A percentile compares a stretch with the other conserved stretches of the same genome.
These are phyloP conservation scores for Leucoma salicis DNA, from an alignment of 2,888 invertebrate genomes.

Conservation along the genomic window DNA sequence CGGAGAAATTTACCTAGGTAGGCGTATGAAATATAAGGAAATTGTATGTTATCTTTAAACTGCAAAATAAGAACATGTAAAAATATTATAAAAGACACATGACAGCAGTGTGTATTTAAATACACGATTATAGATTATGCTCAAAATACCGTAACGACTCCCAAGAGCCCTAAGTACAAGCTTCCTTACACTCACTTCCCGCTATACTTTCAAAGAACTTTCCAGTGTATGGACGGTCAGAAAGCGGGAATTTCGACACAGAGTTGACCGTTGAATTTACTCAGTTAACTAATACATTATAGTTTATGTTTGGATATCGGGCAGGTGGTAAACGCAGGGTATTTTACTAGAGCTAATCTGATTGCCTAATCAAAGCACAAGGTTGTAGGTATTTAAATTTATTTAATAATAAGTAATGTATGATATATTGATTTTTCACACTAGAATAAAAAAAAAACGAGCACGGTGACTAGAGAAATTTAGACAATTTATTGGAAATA, in stretches of 20 bases:
- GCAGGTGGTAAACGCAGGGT: conserved; percentile 40
- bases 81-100: conserved; percentile 1
- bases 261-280: conserved; percentile 20
- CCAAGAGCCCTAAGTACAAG: conserved; percentile 1
- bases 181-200: conserved; percentile 9
- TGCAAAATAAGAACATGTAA: no score
- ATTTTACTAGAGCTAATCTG: conserved; percentile 43
- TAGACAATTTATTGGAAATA: conserved; percentile 38
- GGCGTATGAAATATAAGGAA: neutral
- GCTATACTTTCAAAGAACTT: conserved; percentile 8
- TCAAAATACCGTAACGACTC: neutral
- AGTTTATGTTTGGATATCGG: conserved; percentile 23
- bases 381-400: conserved; percentile 36
- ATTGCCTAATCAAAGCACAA: conserved; percentile 57
- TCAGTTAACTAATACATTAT: conserved; percentile 20
- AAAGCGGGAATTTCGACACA: conserved; percentile 13
- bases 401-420: conserved; percentile 44
- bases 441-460: conserved; percentile 25
- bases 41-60: neutral
- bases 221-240: conserved; percentile 31
- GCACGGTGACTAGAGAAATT: conserved; percentile 53
- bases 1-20: neutral
- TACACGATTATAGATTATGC: neutral
- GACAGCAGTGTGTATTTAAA: conserved; percentile 28
- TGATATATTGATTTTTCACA: conserved; percentile 35